These are phyloP conservation scores for Synaphobranchus kaupii DNA, from an alignment of 2,797 vertebrate species.

Conservation along the genomic window DNA sequence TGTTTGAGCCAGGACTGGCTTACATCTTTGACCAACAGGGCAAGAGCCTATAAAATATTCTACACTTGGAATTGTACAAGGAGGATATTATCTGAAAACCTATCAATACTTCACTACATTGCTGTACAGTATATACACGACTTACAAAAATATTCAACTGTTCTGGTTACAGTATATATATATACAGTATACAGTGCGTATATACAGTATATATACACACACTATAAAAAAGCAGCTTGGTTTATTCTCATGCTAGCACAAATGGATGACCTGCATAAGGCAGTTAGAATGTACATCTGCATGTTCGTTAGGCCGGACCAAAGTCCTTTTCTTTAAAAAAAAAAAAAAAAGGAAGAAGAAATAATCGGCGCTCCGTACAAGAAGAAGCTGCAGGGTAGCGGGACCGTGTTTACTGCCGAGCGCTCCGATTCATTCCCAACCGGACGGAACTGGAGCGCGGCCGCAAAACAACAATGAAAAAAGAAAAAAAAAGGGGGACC, in stretches of 20 bases:
- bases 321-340: neutral
- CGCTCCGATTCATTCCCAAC: constrained; percentile 28
- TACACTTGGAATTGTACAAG: neutral
- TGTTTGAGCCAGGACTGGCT: neutral
- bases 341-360: neutral
- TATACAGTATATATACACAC: no score
- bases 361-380: neutral
- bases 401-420: constrained; percentile 40
- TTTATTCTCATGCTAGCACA: neutral
- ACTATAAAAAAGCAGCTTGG: neutral
- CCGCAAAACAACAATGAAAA: neutral
- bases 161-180: neutral
- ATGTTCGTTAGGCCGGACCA: neutral
- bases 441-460: constrained; percentile 40
- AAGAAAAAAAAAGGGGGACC: constrained; percentile 52
- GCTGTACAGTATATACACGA: no score
- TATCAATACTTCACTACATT: neutral
- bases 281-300: neutral
- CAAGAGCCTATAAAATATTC: neutral
- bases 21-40: neutral
- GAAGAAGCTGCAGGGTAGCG: no score
- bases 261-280: neutral
- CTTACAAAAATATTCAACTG: neutral
- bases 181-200: no score
- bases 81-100: neutral